Evolutionary conservation across 2,113 vertebrate species (phyloP).

Genomic region (Beaufortia kweichowensis): DNA sequence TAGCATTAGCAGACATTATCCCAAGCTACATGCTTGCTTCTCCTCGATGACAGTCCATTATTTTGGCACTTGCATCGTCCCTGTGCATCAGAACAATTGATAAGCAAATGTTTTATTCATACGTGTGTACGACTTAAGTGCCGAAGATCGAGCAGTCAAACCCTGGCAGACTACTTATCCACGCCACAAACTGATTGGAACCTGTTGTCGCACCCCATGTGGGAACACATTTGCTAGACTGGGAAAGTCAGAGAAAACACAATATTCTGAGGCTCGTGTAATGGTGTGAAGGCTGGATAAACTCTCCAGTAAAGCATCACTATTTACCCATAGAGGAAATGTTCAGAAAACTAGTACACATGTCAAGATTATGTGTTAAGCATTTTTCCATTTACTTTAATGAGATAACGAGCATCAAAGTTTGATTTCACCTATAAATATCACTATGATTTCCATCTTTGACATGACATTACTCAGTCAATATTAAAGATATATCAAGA

Average conservation of each 20-base stretch:
- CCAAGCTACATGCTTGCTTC: constrained; percentile 28
- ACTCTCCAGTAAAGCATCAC: constrained; percentile 1
- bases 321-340: not conserved
- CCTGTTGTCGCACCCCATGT: not conserved
- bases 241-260: not conserved
- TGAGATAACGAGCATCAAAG: too few relatives aligned
- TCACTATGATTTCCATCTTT: too few relatives aligned
- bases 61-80: constrained; percentile 36
- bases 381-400: not conserved
- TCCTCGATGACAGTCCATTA: constrained; percentile 29
- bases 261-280: constrained; percentile 11
- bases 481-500: too few relatives aligned
- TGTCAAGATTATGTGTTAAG: not conserved
- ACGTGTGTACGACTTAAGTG: constrained; percentile 5
- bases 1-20: constrained; percentile 55
- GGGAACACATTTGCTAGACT: not conserved
- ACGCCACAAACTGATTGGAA: constrained; percentile 10
- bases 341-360: not conserved
- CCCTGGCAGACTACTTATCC: constrained; percentile 14
- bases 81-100: constrained; percentile 49
- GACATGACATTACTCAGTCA: too few relatives aligned
- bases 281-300: not conserved
- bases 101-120: constrained; percentile 53
- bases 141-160: constrained; percentile 29
- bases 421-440: too few relatives aligned